Evolutionary conservation across 2,797 vertebrate species (phyloP).

Genomic region (Leontocebus nigricollis): DNA sequence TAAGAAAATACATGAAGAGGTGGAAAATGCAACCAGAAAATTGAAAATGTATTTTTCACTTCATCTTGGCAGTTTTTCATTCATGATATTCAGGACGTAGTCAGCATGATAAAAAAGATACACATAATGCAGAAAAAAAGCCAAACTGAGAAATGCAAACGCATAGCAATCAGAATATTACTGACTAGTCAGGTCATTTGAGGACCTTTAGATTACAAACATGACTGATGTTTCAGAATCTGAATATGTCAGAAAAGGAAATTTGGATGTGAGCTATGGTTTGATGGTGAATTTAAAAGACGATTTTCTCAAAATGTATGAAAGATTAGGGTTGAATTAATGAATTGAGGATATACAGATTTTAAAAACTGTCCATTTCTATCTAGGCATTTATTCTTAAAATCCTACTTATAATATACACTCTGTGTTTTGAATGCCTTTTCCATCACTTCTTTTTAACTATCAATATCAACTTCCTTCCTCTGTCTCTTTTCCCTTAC

Average conservation of each 20-base stretch:
- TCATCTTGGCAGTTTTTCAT: background rate
- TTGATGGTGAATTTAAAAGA: background rate
- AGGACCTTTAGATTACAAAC: background rate
- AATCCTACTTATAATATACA: background rate
- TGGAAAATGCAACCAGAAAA: background rate
- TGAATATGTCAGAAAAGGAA: background rate
- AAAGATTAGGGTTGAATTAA: background rate
- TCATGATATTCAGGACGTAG: background rate
- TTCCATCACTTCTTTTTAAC: background rate
- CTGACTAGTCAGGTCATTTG: background rate
- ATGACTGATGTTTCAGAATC: background rate
- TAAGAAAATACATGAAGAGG: background rate
- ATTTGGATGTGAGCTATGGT: background rate
- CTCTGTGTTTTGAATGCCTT: background rate
- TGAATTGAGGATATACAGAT: background rate
- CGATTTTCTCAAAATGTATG: background rate
- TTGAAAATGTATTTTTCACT: constrained; percentile 1
- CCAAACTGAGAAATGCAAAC: background rate
- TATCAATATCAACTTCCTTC: background rate
- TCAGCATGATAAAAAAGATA: background rate
- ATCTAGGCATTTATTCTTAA: background rate
- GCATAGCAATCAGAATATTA: background rate
- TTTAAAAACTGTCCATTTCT: background rate
- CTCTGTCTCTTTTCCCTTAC: background rate
- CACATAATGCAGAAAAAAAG: background rate